These are phyloP conservation scores for Myiozetetes cayanensis DNA, from an alignment of 2,113 vertebrate genomes.

Conservation along the genomic window DNA sequence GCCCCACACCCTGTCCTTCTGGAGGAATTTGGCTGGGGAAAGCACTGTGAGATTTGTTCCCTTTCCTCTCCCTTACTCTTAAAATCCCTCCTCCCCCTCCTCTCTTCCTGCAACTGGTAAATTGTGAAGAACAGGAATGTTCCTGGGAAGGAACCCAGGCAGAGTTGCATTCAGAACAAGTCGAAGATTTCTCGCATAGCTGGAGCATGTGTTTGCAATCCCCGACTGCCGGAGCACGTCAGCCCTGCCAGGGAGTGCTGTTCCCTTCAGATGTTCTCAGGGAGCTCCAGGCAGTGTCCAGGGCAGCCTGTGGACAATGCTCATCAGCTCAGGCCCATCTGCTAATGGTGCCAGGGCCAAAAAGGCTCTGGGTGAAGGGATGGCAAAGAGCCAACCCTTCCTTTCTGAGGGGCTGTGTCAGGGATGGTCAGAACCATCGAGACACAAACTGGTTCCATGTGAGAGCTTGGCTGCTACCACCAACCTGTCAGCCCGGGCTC, in stretches of 20 bases:
- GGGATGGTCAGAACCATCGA: not conserved
- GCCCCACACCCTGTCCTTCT: slow-evolving; percentile 41
- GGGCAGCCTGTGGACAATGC: not conserved
- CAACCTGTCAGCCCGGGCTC: not conserved
- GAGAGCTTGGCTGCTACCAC: not conserved
- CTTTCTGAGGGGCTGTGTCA: not conserved
- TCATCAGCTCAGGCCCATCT: not conserved
- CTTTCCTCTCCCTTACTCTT: slow-evolving; percentile 21
- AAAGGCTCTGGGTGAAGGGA: not conserved
- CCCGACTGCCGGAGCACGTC: not conserved
- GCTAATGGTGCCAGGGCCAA: not conserved
- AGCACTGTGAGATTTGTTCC: not conserved
- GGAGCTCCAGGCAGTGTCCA: slow-evolving; percentile 13
- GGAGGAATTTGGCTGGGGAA: slow-evolving; percentile 34
- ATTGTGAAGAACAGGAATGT: slow-evolving; percentile 58
- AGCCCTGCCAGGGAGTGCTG: slow-evolving; percentile 38
- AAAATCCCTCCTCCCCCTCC: not conserved
- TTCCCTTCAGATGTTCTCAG: slow-evolving; percentile 47
- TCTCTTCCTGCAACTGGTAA: slow-evolving; percentile 54
- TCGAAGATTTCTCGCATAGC: slow-evolving; percentile 65
- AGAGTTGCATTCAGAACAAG: slow-evolving; percentile 60
- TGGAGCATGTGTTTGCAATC: slow-evolving; percentile 70
- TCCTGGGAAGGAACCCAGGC: slow-evolving; percentile 67
- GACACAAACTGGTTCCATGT: not conserved
- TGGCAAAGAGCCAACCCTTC: not conserved